Evolutionary conservation across 2,797 vertebrate species (phyloP), one percentile per base, ranked within the genome.

Genomic region (Gobionotothen gibberifrons): DNA sequence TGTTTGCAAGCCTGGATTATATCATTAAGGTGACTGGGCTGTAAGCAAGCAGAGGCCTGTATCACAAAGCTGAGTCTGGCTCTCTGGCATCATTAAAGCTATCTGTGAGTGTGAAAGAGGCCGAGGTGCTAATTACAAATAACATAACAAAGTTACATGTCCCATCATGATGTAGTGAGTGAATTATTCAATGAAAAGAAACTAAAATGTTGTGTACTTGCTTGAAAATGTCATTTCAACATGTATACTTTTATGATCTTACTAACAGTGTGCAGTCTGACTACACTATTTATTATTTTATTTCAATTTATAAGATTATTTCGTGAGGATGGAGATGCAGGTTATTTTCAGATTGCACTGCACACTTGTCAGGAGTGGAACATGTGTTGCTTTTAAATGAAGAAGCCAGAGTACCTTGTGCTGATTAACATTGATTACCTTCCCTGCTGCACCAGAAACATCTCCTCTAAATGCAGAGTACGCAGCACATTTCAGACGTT

Each of bases 311-410:
- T 36, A 9, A 36, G 32, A 9, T 36, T 9, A 36, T 36, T 36
- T 36, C 1, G 15, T 9, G 48, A 58, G 22, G 6, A 14, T n/a
- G 15, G 42, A 60, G 42, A 40, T 5, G 19, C 26, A 5, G n/a
- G 15, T 40, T 13, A 44, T 44, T 44, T 40, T 49, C 46, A 56
- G 44, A 49, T 62, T 63, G 69, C 32, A 22, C 2, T 4, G 57
- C 17, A 5, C 21, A 21, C 46, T 56, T 57, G 58, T 56, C 39
- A 62, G 52, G 19, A 63, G 40, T 48, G 22, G 15, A 47, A 66
- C 43, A 54, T 17, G 40, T 19, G 22, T 53, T 71, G 55, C 49
- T 67, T 26, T 42, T 48, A 39, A 32, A 49, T 54, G 32, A 54
- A 72, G 57, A 44, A 61, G 14, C 13, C 32, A 16, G 29, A 43